Base-by-base conservation (phyloP, 2,797 vertebrate genomes). In the Melanotaenia trifasciata region DNA sequence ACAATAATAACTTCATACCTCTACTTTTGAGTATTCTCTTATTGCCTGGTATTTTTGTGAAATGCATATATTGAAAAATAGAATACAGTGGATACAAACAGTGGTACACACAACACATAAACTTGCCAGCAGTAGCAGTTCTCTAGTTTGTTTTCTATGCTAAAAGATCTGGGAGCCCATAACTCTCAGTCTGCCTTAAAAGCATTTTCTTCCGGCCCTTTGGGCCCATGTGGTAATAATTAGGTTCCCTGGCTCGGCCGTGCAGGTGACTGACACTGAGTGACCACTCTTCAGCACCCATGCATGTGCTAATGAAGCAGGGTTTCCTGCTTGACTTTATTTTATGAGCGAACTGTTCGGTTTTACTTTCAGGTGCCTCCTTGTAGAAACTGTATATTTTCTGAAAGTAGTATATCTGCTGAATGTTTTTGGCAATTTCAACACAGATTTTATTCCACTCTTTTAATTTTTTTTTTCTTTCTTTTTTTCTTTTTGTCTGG, bases 141-240 rank as follows among this genome's bases (percentile, higher is more conserved):
- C 92, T 92, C 92, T 90, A 95, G 95, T 94, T 96, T 96, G 95
- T 91, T 94, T 93, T 85, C 87, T 95, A 96, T 93, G 93, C 94
- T 96, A 91, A 95, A 95, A 95, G 95, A 97, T 96, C 94, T 96
- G 92, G 92, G 92, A 95, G 94, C 93, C 91, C 91, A 94, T 96
- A 96, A 96, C 95, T 97, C 95, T 96, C 92, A 88, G 93, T 94
- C 94, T 94, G 96, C 93, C 94, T 95, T 93, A 88, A 95, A 95
- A 96, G 94, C 87, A 87, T 95, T 95, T 94, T 94, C 94, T 95
- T 93, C 90, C 86, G 86, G 89, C 78, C 83, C 84, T 84, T 83
- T 84, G 80, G 80, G 79, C 89, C 92, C 96, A 97, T 98, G 96
- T 98, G 97, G 93, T 94, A 95, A 94, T 94, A 94, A 97, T 98